Percentiles rank a stretch among this genome's conserved stretches.
Conservation (phyloP, 2,113 vertebrate genomes). For the Pseudorhombus dupliciocellatus region DNA sequence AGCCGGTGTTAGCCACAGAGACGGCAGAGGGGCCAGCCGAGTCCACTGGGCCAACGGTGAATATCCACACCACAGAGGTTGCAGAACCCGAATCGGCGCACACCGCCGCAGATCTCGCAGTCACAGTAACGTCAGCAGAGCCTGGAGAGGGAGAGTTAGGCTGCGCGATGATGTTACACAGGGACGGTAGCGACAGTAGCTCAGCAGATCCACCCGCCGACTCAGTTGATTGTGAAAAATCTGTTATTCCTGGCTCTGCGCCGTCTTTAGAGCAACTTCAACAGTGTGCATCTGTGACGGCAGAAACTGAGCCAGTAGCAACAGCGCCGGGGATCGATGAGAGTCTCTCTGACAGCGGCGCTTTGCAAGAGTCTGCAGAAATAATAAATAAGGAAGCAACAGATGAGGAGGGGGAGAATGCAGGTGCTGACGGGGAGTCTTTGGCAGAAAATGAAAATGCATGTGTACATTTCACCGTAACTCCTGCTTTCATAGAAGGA, state of each 20-base stretch:
- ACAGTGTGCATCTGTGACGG: not conserved
- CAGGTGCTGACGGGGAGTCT: not conserved
- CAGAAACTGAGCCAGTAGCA: slow-evolving; percentile 1
- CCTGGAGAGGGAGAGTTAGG: not conserved
- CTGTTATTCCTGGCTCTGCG: not conserved
- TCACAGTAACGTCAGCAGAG: not conserved
- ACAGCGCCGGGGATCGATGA: not conserved
- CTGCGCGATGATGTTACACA: not conserved
- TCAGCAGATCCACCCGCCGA: not conserved
- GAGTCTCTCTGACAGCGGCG: not conserved
- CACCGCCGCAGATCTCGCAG: not conserved
- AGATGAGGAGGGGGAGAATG: slow-evolving; percentile 18
- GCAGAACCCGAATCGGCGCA: slow-evolving; percentile 67
- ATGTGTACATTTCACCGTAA: slow-evolving; percentile 27
- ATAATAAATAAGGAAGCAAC: not conserved
- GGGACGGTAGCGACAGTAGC: not conserved
- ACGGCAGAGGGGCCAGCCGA: slow-evolving; percentile 63
- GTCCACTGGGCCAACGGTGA: slow-evolving; percentile 80
- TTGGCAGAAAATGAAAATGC: not conserved
- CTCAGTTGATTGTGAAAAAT: slow-evolving; percentile 1
- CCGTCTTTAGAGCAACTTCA: slow-evolving; percentile 1
- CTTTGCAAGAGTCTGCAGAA: not conserved
- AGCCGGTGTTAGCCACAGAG: slow-evolving; percentile 43
- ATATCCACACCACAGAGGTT: slow-evolving; percentile 75
- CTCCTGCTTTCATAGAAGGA: slow-evolving; percentile 3